Percentiles rank a stretch among this genome's conserved stretches.
These are phyloP conservation scores for Vombatus ursinus DNA, from an alignment of 2,113 vertebrate genomes.

Conservation along the genomic window DNA sequence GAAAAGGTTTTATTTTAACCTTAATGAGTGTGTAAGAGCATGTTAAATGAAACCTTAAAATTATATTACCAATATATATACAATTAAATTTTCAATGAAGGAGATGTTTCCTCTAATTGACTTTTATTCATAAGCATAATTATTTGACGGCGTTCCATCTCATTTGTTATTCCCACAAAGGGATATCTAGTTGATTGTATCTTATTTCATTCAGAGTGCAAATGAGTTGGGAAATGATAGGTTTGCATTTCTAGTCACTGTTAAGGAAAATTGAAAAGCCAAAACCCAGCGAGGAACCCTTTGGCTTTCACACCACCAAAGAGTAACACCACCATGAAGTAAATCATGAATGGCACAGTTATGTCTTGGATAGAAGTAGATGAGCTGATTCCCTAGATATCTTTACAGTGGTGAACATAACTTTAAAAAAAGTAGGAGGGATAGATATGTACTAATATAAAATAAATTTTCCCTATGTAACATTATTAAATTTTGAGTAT, in stretches of 20 bases:
- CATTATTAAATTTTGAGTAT: not conserved
- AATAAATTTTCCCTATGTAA: constrained; percentile 1
- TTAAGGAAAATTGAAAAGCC: constrained; percentile 15
- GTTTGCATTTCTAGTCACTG: not conserved
- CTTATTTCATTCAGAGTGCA: constrained; percentile 47
- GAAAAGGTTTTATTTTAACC: not conserved
- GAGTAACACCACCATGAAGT: not conserved
- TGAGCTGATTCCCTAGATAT: not conserved
- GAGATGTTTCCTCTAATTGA: constrained; percentile 58
- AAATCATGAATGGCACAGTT: not conserved
- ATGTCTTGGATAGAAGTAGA: not conserved
- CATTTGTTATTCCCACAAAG: constrained; percentile 60
- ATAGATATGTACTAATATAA: not conserved
- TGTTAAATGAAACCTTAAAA: constrained; percentile 4
- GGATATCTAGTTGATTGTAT: constrained; percentile 43
- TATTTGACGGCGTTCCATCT: constrained; percentile 54
- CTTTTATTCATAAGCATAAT: constrained; percentile 64
- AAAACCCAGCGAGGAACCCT: not conserved
- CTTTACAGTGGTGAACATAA: not conserved
- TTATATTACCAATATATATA: constrained; percentile 35
- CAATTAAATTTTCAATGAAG: constrained; percentile 33
- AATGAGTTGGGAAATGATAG: constrained; percentile 3
- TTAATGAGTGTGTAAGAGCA: constrained; percentile 13
- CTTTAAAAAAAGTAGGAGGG: not conserved
- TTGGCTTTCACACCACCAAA: not conserved